Evolutionary conservation across 2,113 vertebrate species (phyloP), one percentile per base, ranked within the genome.

Genomic region (Strigops habroptila): DNA sequence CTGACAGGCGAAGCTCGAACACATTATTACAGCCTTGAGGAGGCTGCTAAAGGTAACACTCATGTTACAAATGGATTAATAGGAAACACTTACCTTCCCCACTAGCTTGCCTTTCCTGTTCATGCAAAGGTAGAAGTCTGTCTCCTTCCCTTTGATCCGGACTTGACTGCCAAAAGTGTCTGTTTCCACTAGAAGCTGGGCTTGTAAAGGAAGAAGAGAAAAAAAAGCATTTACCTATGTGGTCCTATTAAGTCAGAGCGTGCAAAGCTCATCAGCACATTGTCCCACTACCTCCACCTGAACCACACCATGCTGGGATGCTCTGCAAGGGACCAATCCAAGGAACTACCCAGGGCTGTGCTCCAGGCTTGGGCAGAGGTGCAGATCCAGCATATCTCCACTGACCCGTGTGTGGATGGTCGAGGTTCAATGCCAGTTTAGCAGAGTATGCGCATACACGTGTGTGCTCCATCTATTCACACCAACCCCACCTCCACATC

Each of bases 101-200:
- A 99, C 98, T 31, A 99, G 98, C 95, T 99, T 99, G 93, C 98
- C 98, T 96, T 98, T 98, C 88, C 98, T 98, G 97, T 99, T 99
- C 98, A 99, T 99, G 91, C 98, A 99, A 97, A 99, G 98, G 98
- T 99, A 99, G 97, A 98, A 99, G 82, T 99, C 98, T 48, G 98
- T 98, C 97, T 99, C 98, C 92, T 98, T 99, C 94, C 98, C 98
- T 97, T 98, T 98, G 97, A 99, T 99, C 98, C 98, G 98, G 97
- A 99, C 98, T 98, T 99, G 98, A 96, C 98, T 99, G 91, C 98
- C 98, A 91, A 99, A 99, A 93, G 98, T 98, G 95, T 99, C 98
- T 77, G 98, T 99, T 98, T 99, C 98, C 97, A 99, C 98, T 97
- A 99, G 98, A 97, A 99, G 98, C 98, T 99, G 98, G 98, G 98